These are phyloP conservation scores for Drosophila ercepeae DNA, from an alignment of 1,140 invertebrate genomes.

Conservation along the genomic window DNA sequence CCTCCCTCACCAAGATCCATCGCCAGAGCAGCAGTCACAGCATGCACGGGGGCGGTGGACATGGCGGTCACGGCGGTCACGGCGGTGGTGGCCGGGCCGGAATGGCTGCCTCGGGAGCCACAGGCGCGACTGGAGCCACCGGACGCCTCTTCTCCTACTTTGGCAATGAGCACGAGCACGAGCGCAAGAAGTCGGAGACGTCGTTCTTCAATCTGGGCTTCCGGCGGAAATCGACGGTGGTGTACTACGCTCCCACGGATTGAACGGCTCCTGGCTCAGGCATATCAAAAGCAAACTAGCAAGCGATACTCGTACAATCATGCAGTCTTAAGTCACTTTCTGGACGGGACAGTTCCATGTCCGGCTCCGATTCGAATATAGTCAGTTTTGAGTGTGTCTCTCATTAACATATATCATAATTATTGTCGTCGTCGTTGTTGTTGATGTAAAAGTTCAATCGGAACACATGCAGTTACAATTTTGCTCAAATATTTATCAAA, in stretches of 20 bases:
- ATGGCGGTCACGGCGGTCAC: slow-evolving; percentile 15
- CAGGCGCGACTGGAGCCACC: slow-evolving; percentile 29
- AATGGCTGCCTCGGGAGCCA: neutral
- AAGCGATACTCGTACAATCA: slow-evolving; percentile 52
- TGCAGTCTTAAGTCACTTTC: slow-evolving; percentile 14
- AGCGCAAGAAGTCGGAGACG: slow-evolving; percentile 81
- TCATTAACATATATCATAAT: slow-evolving; percentile 45
- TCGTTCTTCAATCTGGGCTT: slow-evolving; percentile 82
- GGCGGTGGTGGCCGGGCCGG: slow-evolving; percentile 23
- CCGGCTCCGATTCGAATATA: neutral
- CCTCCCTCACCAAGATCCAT: slow-evolving; percentile 69
- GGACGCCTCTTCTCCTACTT: slow-evolving; percentile 80
- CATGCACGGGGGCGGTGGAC: slow-evolving; percentile 49
- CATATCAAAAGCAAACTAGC: slow-evolving; percentile 42
- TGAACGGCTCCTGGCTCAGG: slow-evolving; percentile 18
- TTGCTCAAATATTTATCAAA: slow-evolving; percentile 73
- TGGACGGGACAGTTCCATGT: slow-evolving; percentile 4
- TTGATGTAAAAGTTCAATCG: slow-evolving; percentile 66
- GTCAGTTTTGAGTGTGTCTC: slow-evolving; percentile 5
- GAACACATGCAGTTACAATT: slow-evolving; percentile 68
- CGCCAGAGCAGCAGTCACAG: slow-evolving; percentile 73
- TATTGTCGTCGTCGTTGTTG: slow-evolving; percentile 63
- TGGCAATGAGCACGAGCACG: slow-evolving; percentile 77
- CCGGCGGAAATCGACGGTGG: slow-evolving; percentile 78
- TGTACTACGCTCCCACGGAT: slow-evolving; percentile 75